These are phyloP conservation scores for Lonchura striata DNA, from an alignment of 2,113 vertebrate genomes.

Conservation along the genomic window DNA sequence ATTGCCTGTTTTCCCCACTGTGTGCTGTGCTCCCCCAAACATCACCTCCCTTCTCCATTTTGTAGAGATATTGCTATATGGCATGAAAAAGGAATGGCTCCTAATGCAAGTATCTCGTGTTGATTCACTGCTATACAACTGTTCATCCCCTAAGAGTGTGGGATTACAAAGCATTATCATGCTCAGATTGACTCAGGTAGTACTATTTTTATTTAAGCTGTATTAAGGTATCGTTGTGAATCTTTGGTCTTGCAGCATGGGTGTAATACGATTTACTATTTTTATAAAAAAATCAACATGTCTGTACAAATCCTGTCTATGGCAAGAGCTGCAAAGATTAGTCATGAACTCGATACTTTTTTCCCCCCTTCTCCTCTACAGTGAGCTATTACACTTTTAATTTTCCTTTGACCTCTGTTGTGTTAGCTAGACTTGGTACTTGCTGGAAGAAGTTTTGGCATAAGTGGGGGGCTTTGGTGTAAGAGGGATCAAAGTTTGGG, in stretches of 20 bases:
- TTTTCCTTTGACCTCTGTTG: not conserved
- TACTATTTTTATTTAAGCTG: constrained; percentile 69
- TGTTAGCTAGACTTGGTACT: not conserved
- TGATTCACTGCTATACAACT: constrained; percentile 46
- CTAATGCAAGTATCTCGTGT: constrained; percentile 20
- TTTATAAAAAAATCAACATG: constrained; percentile 67
- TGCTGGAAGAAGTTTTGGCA: not conserved
- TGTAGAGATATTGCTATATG: not conserved
- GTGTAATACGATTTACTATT: constrained; percentile 76
- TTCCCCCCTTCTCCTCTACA: not conserved
- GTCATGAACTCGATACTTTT: not conserved
- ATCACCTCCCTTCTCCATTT: not conserved
- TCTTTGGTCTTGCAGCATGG: constrained; percentile 56
- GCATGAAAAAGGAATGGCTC: not conserved
- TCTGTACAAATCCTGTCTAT: constrained; percentile 55
- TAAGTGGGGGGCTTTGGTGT: not conserved
- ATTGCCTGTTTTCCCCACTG: not conserved
- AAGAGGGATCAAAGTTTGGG: not conserved
- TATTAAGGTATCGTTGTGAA: constrained; percentile 73
- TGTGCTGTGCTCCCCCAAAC: not conserved
- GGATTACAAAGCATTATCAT: constrained; percentile 64
- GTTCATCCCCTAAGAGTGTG: constrained; percentile 34
- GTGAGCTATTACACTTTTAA: not conserved
- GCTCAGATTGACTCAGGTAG: constrained; percentile 54
- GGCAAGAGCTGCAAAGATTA: constrained; percentile 35